Base-by-base conservation (phyloP, 2,888 invertebrate genomes). In the Nephrocerus scutellatus region DNA sequence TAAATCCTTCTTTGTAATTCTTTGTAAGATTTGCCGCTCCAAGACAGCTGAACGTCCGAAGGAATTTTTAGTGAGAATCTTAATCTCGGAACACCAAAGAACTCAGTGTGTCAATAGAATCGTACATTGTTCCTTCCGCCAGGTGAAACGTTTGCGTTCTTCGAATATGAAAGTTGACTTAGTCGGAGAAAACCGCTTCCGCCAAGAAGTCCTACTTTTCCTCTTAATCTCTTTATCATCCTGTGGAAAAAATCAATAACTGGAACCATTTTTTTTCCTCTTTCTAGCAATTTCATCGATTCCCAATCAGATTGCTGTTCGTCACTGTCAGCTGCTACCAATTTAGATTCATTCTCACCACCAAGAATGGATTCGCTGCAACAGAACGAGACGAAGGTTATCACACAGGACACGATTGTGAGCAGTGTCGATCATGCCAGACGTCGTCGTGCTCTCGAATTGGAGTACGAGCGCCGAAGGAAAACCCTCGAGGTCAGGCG, bases 301-400 rank as follows among this genome's bases (percentile, higher is more conserved):
- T 89, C 89, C 46, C 89, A 89, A 60, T 90, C 89, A 1, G 90
- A 90, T 70, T 83, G 82, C 62, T 86, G 88, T 70, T 85, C 85
- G 48, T 81, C 82, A 44, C 72, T 82, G 48, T 84, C 85, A 33
- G 83, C 83, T 33, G 77, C 77, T 55, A 69, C 69, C 55, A 69
- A 69, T 54, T 53, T 69, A 47, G 69, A 69, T 48, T 69, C 69
- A 38, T 54, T 67, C 31, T 69, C 69, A 45, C 75, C 73, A 10
- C 74, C 74, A 21, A 60, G 66, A 48, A 65, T 67, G 66, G 66
- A 66, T 47, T 66, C 65, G 32, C 51, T 67, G 53, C 64, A 63
- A 48, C 60, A 57, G 48, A 59, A 57, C 50, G 67, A 67, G 48
- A 41, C 53, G 22, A 66, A 63, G 46, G 53, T 57, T 30, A 59